phyloP scores from a whole-genome alignment of 2,797 vertebrate species.

The Echiichthys vipera region DNA sequence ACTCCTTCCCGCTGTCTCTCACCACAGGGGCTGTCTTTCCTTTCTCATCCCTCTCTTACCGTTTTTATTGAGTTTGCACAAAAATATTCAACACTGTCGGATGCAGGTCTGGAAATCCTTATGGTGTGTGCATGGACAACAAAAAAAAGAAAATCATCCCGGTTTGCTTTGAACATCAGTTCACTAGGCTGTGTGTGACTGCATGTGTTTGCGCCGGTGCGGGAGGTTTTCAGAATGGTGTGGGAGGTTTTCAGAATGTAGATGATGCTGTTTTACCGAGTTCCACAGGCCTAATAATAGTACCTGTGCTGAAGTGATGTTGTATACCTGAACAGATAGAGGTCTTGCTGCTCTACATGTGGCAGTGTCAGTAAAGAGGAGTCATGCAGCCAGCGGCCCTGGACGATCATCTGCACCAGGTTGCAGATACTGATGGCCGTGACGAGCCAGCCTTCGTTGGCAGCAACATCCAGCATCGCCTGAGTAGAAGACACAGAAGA shows the following conservation, averaged over 20 bases:
- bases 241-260: constrained; percentile 10
- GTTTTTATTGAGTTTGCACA: constrained; percentile 67
- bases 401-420: constrained; percentile 96
- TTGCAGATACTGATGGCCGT: constrained; percentile 90
- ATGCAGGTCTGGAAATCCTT: constrained; percentile 26
- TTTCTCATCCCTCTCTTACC: neutral
- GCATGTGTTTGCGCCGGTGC: neutral
- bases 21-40: constrained; percentile 47
- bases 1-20: constrained; percentile 35
- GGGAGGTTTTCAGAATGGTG: constrained; percentile 10
- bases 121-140: constrained; percentile 6
- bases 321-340: constrained; percentile 92
- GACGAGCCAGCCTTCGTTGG: constrained; percentile 95
- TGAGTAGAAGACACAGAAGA: constrained; percentile 64
- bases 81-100: constrained; percentile 53
- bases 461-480: constrained; percentile 96
- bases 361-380: constrained; percentile 92
- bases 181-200: constrained; percentile 2
- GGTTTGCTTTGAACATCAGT: neutral
- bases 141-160: neutral
- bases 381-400: constrained; percentile 94
- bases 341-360: constrained; percentile 90
- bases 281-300: neutral
- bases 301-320: neutral
- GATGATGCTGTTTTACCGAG: constrained; percentile 26